Percentiles rank a stretch among this genome's conserved stretches.
These are phyloP conservation scores for Leptinotarsa juncta DNA, from an alignment of 2,888 invertebrate genomes.

Conservation along the genomic window DNA sequence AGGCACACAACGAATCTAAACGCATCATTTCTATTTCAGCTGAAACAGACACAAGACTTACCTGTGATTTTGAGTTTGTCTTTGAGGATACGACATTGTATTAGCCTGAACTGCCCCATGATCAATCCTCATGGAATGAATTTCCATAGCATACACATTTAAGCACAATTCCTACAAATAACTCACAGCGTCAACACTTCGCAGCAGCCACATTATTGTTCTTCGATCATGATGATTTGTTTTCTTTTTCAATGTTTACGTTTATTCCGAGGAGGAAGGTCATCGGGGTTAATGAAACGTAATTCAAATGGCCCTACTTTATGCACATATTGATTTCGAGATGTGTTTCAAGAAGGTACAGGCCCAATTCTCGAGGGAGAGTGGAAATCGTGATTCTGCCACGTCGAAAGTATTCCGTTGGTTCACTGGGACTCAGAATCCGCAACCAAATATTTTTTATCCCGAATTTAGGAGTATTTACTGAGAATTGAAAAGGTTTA, in stretches of 20 bases:
- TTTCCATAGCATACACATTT: slow-evolving; percentile 65
- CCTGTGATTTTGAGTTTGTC: slow-evolving; percentile 65
- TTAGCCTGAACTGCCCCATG: slow-evolving; percentile 66
- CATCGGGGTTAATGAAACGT: slow-evolving; percentile 21
- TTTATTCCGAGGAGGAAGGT: slow-evolving; percentile 10
- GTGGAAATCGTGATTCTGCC: slow-evolving; percentile 32
- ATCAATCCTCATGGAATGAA: slow-evolving; percentile 66
- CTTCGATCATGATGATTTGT: slow-evolving; percentile 25
- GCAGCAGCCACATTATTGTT: slow-evolving; percentile 39
- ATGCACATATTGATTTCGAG: slow-evolving; percentile 31
- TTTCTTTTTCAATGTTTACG: slow-evolving; percentile 31
- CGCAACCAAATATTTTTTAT: slow-evolving; percentile 33
- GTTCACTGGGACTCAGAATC: slow-evolving; percentile 36
- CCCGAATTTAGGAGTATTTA: slow-evolving; percentile 43
- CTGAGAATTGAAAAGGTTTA: slow-evolving; percentile 48
- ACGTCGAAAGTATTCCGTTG: slow-evolving; percentile 42
- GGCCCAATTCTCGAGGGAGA: slow-evolving; percentile 4
- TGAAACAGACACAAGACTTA: slow-evolving; percentile 47
- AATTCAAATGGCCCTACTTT: slow-evolving; percentile 26
- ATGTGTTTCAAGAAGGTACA: background rate
- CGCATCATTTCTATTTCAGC: too few species aligned
- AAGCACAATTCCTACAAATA: slow-evolving; percentile 53
- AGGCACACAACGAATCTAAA: too few species aligned
- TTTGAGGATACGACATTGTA: slow-evolving; percentile 66
- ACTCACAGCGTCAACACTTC: slow-evolving; percentile 41